phyloP scores from a whole-genome alignment of 1,140 invertebrate species.

The Habropoda laboriosa region DNA sequence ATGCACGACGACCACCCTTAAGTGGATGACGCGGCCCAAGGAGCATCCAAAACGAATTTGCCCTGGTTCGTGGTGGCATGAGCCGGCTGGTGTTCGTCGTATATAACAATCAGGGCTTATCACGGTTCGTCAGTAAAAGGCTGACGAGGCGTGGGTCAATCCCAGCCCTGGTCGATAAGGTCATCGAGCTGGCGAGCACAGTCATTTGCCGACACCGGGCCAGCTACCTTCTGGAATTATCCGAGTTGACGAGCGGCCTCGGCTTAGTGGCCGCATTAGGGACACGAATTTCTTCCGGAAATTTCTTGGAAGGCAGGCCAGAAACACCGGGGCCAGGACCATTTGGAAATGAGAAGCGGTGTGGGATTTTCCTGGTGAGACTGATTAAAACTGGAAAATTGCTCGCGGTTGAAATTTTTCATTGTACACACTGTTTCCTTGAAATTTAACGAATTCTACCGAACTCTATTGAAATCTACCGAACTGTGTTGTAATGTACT shows the following conservation, averaged over 20 bases:
- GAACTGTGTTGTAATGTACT: no score
- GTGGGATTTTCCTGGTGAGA: conserved; percentile 25
- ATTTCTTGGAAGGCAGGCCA: conserved; percentile 12
- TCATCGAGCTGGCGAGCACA: conserved; percentile 45
- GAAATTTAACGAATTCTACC: no score
- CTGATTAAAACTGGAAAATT: conserved; percentile 44
- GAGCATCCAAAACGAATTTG: conserved; percentile 38
- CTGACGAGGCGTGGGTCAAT: conserved; percentile 54
- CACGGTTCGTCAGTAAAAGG: conserved; percentile 53
- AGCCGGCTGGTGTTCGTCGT: conserved; percentile 10
- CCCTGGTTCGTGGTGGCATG: conserved; percentile 1
- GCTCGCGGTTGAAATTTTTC: no score
- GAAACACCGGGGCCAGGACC: no score
- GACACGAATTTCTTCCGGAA: conserved; percentile 40
- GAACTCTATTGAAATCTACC: no score
- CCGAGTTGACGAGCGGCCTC: conserved; percentile 22
- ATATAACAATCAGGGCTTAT: conserved; percentile 64
- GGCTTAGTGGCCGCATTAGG: conserved; percentile 35
- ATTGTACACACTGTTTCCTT: no score
- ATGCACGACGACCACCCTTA: neutral
- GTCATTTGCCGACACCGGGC: conserved; percentile 47
- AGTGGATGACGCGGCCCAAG: conserved; percentile 32
- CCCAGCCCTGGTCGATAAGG: conserved; percentile 57
- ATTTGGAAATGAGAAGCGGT: no score
- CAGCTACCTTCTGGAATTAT: conserved; percentile 39